A percentile compares a stretch with the other conserved stretches of the same genome.
Evolutionary conservation across 2,888 invertebrate genomes (phyloP).

Genomic region (Epsilonema sp.): DNA sequence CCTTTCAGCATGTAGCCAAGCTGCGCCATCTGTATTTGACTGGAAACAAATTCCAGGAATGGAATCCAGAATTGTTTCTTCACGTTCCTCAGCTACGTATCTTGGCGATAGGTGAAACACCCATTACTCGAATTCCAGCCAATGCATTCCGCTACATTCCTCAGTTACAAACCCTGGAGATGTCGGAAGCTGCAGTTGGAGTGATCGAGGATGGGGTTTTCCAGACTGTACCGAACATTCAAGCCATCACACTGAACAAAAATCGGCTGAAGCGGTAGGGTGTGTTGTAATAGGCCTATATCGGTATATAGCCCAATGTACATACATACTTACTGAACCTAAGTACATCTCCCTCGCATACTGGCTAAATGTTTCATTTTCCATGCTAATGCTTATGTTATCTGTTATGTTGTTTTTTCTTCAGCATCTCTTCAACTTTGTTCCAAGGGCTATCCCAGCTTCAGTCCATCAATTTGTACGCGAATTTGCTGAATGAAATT

Average conservation of each 20-base stretch:
- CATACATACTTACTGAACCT: too few species aligned
- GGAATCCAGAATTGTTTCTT: slow-evolving; percentile 24
- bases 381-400: too few species aligned
- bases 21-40: slow-evolving; percentile 27
- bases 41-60: slow-evolving; percentile 26
- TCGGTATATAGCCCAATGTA: too few species aligned
- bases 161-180: slow-evolving; percentile 24
- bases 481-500: slow-evolving; percentile 21
- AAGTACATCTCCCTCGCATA: too few species aligned
- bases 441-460: slow-evolving; percentile 24
- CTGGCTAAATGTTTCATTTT: too few species aligned
- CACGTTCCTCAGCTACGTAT: neutral
- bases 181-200: slow-evolving; percentile 27
- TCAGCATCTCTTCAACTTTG: slow-evolving; percentile 22
- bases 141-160: slow-evolving; percentile 26
- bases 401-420: too few species aligned
- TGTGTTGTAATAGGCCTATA: too few species aligned
- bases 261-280: slow-evolving; percentile 19
- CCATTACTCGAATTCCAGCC: slow-evolving; percentile 24
- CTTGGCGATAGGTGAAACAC: slow-evolving; percentile 25
- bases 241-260: slow-evolving; percentile 26
- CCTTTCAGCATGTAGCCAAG: slow-evolving; percentile 23
- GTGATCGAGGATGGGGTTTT: slow-evolving; percentile 26
- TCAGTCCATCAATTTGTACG: slow-evolving; percentile 25
- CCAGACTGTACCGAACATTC: slow-evolving; percentile 23